These are phyloP conservation scores for Eutolmus rufibarbis DNA, from an alignment of 2,888 invertebrate genomes.

Conservation along the genomic window DNA sequence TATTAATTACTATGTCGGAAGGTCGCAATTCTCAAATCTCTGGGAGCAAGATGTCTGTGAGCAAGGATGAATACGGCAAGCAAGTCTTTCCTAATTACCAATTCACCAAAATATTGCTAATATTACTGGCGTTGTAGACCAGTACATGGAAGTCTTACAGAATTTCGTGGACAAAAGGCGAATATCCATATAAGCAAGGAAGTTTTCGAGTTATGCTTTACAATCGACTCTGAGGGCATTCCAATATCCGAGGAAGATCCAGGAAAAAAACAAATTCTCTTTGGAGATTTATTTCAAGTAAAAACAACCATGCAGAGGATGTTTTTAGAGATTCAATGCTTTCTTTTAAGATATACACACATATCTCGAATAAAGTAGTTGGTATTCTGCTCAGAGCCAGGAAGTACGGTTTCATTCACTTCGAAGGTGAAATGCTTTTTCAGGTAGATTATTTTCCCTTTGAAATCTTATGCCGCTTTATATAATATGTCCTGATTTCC, in stretches of 20 bases:
- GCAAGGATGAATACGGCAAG: conserved; percentile 89
- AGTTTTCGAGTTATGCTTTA: conserved; percentile 89
- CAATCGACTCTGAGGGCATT: conserved; percentile 81
- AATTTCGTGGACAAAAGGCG: conserved; percentile 86
- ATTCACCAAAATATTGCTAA: background rate
- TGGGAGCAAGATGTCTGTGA: conserved; percentile 67
- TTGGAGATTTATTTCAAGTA: conserved; percentile 88
- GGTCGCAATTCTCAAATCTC: background rate
- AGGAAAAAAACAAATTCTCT: conserved; percentile 78
- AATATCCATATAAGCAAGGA: conserved; percentile 84
- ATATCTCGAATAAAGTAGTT: conserved; percentile 92
- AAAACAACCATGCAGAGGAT: conserved; percentile 54
- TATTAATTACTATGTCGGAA: background rate
- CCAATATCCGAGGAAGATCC: conserved; percentile 70
- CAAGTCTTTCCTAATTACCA: conserved; percentile 61
- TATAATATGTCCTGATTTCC: background rate
- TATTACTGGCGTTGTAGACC: conserved; percentile 68
- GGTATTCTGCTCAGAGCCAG: conserved; percentile 91
- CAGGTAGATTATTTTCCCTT: conserved; percentile 68
- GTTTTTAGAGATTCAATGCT: background rate
- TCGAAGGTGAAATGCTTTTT: conserved; percentile 95
- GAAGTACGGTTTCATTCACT: conserved; percentile 88
- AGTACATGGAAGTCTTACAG: conserved; percentile 87
- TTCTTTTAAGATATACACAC: conserved; percentile 81
- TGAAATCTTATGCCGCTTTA: background rate